A percentile compares a stretch with the other conserved stretches of the same genome.
Conservation (phyloP, 2,888 invertebrate species). For the Notocelia uddmanniana region DNA sequence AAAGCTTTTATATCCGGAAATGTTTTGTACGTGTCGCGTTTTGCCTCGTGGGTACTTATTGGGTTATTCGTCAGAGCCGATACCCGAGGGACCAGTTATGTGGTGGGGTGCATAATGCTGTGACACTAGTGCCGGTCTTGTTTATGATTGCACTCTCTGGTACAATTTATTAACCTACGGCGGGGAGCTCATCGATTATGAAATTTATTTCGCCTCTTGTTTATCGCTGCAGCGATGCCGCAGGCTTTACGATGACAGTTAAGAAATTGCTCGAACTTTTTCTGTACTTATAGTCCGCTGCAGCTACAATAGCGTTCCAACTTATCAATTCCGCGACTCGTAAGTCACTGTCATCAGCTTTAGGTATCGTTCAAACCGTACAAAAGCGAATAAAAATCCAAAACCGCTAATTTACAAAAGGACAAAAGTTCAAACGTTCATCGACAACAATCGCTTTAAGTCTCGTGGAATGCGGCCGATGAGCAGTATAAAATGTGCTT, state of each 20-base stretch:
- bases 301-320: conserved; percentile 31
- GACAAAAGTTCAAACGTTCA: conserved; percentile 81
- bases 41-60: conserved; percentile 84
- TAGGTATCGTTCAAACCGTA: conserved; percentile 33
- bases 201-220: conserved; percentile 36
- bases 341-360: conserved; percentile 34
- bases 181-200: conserved; percentile 52
- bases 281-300: conserved; percentile 28
- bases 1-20: conserved; percentile 82
- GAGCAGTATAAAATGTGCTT: conserved; percentile 74
- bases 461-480: conserved; percentile 67
- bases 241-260: conserved; percentile 38
- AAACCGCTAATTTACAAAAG: conserved; percentile 79
- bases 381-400: conserved; percentile 64
- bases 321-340: conserved; percentile 39
- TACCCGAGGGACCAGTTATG: conserved; percentile 79
- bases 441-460: conserved; percentile 72
- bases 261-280: conserved; percentile 42
- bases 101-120: conserved; percentile 82
- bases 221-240: conserved; percentile 36
- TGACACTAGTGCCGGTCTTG: conserved; percentile 65
- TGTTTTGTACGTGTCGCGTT: conserved; percentile 83
- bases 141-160: conserved; percentile 74
- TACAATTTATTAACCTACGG: conserved; percentile 75
- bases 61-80: conserved; percentile 82